Evolutionary conservation across 2,888 invertebrate species (phyloP), one percentile per base, ranked within the genome.

Genomic region (Chloroclysta siterata): DNA sequence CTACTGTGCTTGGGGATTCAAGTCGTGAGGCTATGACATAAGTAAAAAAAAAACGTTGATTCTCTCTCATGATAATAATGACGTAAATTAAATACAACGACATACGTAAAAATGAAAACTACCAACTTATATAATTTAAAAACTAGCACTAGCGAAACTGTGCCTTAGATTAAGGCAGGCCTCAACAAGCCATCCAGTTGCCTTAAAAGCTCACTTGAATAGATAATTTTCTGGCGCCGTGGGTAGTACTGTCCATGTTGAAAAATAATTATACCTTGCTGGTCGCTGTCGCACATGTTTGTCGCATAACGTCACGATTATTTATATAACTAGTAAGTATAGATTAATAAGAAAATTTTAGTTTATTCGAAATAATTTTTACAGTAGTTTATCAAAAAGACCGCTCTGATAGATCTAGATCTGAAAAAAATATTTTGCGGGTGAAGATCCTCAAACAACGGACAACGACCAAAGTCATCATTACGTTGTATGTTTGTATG

Each of bases 151-250:
- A 63, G 53, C 61, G 53, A 54, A 57, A 39, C 48, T 53, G 28
- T 48, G 58, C 61, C 67, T 68, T 58, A 63, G 59, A 60, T 62
- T 15, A 59, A 66, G 63, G 53, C 65, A 65, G 61, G 64, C 68
- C 66, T 66, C 64, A 42, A 63, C 58, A 53, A 58, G 61, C 42
- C 50, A 58, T 48, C 61, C 53, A 54, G 69, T 70, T 70, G 46
- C 72, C 72, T 68, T 72, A 72, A 70, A 72, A 65, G 72, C 60
- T 65, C 47, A 70, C 63, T 60, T 55, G 66, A 65, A 65, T 66
- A 60, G 55, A 64, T 63, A 65, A 59, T 60, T 47, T 59, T 63
- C 60, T 64, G 69, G 65, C 65, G 68, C 69, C 70, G 72, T 72
- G 72, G 72, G 72, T 41, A 51, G 70, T 57, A 69, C 65, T 63